These are phyloP conservation scores for Coptodon bakossiorum DNA, from an alignment of 2,113 vertebrate genomes.

Conservation along the genomic window DNA sequence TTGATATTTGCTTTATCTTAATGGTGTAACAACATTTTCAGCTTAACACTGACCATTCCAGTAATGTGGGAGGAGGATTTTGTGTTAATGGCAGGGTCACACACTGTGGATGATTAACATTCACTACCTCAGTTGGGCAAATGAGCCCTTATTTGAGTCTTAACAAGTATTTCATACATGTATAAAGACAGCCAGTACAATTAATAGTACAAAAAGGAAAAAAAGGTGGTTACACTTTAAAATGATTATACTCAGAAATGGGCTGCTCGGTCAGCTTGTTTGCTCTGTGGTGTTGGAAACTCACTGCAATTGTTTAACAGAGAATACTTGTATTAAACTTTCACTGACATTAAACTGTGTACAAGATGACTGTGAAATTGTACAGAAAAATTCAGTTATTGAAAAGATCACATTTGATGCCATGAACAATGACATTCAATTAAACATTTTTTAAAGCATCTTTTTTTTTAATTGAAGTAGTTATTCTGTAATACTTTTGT, in stretches of 20 bases:
- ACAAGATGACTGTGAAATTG: not conserved
- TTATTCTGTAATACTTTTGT: not conserved
- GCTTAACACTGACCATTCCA: not conserved
- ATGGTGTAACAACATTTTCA: not conserved
- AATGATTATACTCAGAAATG: not conserved
- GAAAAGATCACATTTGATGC: not conserved
- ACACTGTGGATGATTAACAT: not conserved
- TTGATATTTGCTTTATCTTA: not conserved
- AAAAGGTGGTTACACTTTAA: not conserved
- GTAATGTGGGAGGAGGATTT: not conserved
- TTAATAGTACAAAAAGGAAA: not conserved
- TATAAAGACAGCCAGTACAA: not conserved
- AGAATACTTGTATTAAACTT: not conserved
- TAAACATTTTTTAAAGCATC: constrained; percentile 5
- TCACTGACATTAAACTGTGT: not conserved
- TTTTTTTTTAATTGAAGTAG: not conserved
- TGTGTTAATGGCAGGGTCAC: not conserved
- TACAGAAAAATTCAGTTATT: not conserved
- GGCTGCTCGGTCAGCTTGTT: not conserved
- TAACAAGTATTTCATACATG: not conserved
- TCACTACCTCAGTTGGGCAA: constrained; percentile 36
- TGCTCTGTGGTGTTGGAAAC: not conserved
- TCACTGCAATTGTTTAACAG: not conserved
- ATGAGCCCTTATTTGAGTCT: not conserved
- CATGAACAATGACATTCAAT: not conserved